phyloP scores from a whole-genome alignment of 2,888 invertebrate species.

The Pammene aurita region DNA sequence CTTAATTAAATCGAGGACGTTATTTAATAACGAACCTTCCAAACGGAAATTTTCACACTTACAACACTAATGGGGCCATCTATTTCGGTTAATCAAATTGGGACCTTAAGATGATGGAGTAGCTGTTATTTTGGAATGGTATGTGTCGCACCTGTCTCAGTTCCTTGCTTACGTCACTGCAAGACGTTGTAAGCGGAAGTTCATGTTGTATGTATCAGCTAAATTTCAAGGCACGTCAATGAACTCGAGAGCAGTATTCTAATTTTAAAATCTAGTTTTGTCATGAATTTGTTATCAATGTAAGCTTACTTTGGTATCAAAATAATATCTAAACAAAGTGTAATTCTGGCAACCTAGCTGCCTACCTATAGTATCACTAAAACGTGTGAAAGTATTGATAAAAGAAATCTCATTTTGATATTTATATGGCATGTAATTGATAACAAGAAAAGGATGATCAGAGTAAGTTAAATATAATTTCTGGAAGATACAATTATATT shows the following conservation, averaged over 20 bases:
- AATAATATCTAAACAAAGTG: no score
- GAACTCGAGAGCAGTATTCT: not conserved
- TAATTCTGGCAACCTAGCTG: no score
- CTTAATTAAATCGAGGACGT: conserved; percentile 33
- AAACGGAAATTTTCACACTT: conserved; percentile 35
- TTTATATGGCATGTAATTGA: no score
- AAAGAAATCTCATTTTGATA: no score
- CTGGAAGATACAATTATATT: no score
- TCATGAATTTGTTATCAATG: no score
- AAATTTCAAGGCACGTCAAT: not conserved
- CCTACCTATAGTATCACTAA: no score
- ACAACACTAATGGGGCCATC: conserved; percentile 30
- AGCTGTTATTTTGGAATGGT: not conserved
- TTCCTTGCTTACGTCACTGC: conserved; percentile 20
- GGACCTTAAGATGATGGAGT: not conserved
- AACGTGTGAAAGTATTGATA: no score
- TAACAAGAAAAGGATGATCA: no score
- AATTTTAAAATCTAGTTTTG: no score
- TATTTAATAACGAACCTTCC: conserved; percentile 24
- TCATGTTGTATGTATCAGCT: conserved; percentile 3
- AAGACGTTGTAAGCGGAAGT: not conserved
- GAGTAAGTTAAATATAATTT: no score
- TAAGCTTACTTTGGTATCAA: no score
- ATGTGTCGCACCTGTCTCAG: conserved; percentile 9
- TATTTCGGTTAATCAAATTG: not conserved